phyloP scores from a whole-genome alignment of 2,888 invertebrate species.

The Galerucella pusilla region DNA sequence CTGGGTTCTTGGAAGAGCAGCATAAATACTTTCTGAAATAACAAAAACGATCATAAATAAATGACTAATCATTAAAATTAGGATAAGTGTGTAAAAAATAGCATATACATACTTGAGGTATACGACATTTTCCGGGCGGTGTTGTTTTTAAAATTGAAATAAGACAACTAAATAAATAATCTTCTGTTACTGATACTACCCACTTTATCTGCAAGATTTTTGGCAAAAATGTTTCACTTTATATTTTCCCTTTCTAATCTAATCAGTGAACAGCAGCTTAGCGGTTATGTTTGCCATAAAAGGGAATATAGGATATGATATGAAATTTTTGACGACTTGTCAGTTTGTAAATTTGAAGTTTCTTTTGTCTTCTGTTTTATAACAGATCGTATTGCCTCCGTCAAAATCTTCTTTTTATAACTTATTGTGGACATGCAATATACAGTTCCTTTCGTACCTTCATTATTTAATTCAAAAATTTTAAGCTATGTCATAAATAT shows the following conservation, averaged over 20 bases:
- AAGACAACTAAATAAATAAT: not conserved
- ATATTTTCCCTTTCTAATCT: conserved; percentile 11
- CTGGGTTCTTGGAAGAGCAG: conserved; percentile 93
- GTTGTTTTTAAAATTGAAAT: not conserved
- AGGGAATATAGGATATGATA: conserved; percentile 41
- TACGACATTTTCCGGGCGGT: conserved; percentile 56
- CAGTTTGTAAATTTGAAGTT: conserved; percentile 18
- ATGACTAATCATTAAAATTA: not conserved
- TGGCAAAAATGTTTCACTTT: conserved; percentile 37
- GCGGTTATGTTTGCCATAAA: conserved; percentile 56
- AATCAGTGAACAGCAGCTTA: conserved; percentile 34
- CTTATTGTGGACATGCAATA: not conserved
- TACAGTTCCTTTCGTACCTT: not conserved
- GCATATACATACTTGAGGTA: conserved; percentile 57
- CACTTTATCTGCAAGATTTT: conserved; percentile 39
- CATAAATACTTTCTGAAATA: conserved; percentile 83
- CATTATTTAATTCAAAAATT: too few species aligned
- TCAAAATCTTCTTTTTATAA: not conserved
- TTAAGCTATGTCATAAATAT: too few species aligned
- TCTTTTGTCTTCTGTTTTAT: conserved; percentile 1
- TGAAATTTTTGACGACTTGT: conserved; percentile 14
- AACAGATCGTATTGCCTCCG: not conserved
- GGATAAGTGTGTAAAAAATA: conserved; percentile 6
- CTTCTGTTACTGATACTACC: not conserved
- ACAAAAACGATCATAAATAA: conserved; percentile 6